Evolutionary conservation across 2,888 invertebrate species (phyloP).

Genomic region (Synanthedon andrenaeformis): DNA sequence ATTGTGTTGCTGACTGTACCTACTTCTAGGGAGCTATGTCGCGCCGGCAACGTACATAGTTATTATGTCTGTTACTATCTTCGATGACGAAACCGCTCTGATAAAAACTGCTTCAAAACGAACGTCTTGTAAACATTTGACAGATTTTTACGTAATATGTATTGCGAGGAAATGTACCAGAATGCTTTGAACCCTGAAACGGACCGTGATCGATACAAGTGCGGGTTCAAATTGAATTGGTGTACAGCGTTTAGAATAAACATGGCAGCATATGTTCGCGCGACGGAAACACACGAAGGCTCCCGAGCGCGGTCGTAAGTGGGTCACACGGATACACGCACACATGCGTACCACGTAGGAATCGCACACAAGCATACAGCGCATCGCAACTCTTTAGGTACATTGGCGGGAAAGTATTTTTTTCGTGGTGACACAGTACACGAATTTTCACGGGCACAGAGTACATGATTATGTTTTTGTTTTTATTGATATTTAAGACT

Average conservation of each 20-base stretch:
- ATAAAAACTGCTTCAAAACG: constrained; percentile 24
- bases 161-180: constrained; percentile 5
- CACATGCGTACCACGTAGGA: constrained; percentile 13
- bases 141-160: constrained; percentile 33
- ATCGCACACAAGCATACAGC: constrained; percentile 23
- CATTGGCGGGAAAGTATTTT: constrained; percentile 30
- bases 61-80: too few relatives aligned
- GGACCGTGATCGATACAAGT: background rate
- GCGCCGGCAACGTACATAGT: too few relatives aligned
- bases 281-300: constrained; percentile 50
- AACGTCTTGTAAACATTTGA: constrained; percentile 25
- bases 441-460: constrained; percentile 26
- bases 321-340: constrained; percentile 62
- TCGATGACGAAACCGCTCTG: constrained; percentile 20
- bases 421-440: constrained; percentile 44
- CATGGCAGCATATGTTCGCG: constrained; percentile 42
- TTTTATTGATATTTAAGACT: background rate
- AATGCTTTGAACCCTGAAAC: background rate
- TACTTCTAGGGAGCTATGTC: too few relatives aligned
- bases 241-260: constrained; percentile 21
- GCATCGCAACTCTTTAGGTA: constrained; percentile 21
- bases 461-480: constrained; percentile 8
- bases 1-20: too few relatives aligned
- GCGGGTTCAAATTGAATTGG: constrained; percentile 34
- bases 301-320: constrained; percentile 59